Evolutionary conservation across 2,888 invertebrate species (phyloP).

Genomic region (Elgonia sp.): DNA sequence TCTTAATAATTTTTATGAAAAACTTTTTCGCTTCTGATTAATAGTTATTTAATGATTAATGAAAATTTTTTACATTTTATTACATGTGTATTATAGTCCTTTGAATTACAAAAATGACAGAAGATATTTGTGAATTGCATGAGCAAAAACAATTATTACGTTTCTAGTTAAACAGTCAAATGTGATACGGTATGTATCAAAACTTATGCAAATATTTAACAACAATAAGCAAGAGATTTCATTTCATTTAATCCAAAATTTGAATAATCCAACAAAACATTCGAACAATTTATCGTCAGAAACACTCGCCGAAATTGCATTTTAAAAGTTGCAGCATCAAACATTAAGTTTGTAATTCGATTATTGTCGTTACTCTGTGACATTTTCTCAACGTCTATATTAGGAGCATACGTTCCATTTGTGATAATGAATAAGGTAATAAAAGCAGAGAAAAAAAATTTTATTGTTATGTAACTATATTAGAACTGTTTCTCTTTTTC

Average conservation of each 20-base stretch:
- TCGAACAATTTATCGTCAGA: slow-evolving; percentile 7
- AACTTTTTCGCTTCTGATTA: too few species aligned
- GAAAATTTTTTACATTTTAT: too few species aligned
- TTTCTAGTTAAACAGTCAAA: not conserved
- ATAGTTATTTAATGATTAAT: too few species aligned
- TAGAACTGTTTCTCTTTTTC: slow-evolving; percentile 6
- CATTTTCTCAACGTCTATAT: not conserved
- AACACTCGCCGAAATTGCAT: slow-evolving; percentile 13
- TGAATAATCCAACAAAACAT: slow-evolving; percentile 32
- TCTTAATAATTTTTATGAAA: too few species aligned
- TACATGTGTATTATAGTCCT: too few species aligned
- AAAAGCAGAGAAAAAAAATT: not conserved
- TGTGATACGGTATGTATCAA: not conserved
- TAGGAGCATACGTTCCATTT: not conserved
- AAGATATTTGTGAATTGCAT: not conserved
- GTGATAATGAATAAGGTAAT: too few species aligned
- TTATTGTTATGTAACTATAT: not conserved
- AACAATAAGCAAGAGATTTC: slow-evolving; percentile 5
- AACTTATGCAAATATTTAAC: slow-evolving; percentile 41
- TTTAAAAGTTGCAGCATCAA: slow-evolving; percentile 21
- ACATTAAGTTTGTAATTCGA: slow-evolving; percentile 28
- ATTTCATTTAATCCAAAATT: slow-evolving; percentile 23
- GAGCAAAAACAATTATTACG: not conserved
- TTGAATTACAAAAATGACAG: not conserved
- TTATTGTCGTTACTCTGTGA: slow-evolving; percentile 15